These are phyloP conservation scores for Thalpophila matura DNA, from an alignment of 2,888 invertebrate genomes.

Conservation along the genomic window DNA sequence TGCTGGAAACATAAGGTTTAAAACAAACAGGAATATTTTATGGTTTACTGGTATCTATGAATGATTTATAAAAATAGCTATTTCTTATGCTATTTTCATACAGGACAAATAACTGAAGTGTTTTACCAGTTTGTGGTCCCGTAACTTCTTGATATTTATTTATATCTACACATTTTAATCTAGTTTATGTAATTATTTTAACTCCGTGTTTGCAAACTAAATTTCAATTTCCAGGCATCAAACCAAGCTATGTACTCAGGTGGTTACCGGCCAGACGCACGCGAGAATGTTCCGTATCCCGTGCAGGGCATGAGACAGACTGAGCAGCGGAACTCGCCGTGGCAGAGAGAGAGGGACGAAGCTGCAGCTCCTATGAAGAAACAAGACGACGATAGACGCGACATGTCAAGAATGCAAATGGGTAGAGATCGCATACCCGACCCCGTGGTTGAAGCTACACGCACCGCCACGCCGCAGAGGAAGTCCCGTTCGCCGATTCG, in stretches of 20 bases:
- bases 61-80: background rate
- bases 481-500: constrained; percentile 78
- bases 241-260: constrained; percentile 85
- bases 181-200: constrained; percentile 36
- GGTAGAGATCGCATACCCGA: constrained; percentile 58
- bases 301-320: constrained; percentile 61
- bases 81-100: background rate
- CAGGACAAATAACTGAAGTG: background rate
- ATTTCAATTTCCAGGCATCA: constrained; percentile 87
- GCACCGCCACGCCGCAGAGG: constrained; percentile 42
- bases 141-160: constrained; percentile 7
- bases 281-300: constrained; percentile 72
- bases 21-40: background rate
- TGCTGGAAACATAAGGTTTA: background rate
- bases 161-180: constrained; percentile 8
- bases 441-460: constrained; percentile 40
- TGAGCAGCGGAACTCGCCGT: constrained; percentile 64
- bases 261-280: constrained; percentile 77
- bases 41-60: background rate
- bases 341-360: constrained; percentile 76
- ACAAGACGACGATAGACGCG: constrained; percentile 73
- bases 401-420: constrained; percentile 45
- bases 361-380: constrained; percentile 63
- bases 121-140: constrained; percentile 5
- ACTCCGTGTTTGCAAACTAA: constrained; percentile 77